Percentiles rank a stretch among this genome's conserved stretches.
Evolutionary conservation across 2,888 invertebrate species (phyloP).

Genomic region (Electrophaes corylata): DNA sequence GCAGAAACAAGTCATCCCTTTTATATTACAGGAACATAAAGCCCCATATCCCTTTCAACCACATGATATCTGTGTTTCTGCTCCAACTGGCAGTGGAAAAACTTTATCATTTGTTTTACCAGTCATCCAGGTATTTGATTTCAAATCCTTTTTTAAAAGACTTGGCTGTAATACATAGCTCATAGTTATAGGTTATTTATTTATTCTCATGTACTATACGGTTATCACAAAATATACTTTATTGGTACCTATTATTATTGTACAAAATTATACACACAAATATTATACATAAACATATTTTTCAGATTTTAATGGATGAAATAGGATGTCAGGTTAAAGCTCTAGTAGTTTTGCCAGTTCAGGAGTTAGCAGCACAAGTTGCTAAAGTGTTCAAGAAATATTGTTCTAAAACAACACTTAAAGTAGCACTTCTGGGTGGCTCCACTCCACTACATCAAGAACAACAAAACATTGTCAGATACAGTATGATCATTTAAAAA

Average conservation of each 20-base stretch:
- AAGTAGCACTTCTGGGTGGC: constrained; percentile 88
- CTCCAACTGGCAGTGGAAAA: constrained; percentile 99
- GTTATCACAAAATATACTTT: too few relatives aligned
- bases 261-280: not conserved
- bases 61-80: constrained; percentile 97
- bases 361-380: constrained; percentile 96
- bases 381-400: constrained; percentile 91
- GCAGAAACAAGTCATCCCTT: constrained; percentile 91
- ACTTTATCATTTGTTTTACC: constrained; percentile 97
- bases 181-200: too few relatives aligned
- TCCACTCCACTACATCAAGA: constrained; percentile 87
- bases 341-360: constrained; percentile 95
- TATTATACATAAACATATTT: not conserved
- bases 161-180: too few relatives aligned
- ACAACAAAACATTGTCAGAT: constrained; percentile 85
- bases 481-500: constrained; percentile 57
- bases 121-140: constrained; percentile 87
- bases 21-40: constrained; percentile 86
- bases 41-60: constrained; percentile 87
- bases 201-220: too few relatives aligned
- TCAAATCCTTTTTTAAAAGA: not conserved
- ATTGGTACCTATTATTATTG: too few relatives aligned
- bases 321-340: constrained; percentile 89
- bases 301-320: constrained; percentile 84
- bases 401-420: constrained; percentile 86